These are phyloP conservation scores for Eupithecia pulchellata DNA, from an alignment of 2,888 invertebrate species.

Conservation along the genomic window DNA sequence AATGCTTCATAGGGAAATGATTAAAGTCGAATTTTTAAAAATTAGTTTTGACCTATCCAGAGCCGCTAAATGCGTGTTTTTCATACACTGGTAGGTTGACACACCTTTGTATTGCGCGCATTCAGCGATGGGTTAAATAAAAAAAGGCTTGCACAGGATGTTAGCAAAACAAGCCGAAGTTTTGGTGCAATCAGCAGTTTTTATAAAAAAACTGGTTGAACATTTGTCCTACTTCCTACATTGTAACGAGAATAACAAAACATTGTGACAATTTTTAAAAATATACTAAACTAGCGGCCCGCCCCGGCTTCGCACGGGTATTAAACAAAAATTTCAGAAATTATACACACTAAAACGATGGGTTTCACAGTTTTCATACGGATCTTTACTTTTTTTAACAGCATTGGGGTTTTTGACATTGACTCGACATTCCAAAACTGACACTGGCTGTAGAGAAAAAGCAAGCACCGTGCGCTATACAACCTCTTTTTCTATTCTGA, in stretches of 20 bases:
- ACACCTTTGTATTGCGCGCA: slow-evolving; percentile 71
- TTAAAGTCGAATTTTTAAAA: background rate
- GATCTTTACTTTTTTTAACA: too few relatives aligned
- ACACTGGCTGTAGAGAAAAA: too few relatives aligned
- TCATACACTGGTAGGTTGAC: slow-evolving; percentile 58
- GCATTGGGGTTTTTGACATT: too few relatives aligned
- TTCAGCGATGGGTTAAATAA: slow-evolving; percentile 73
- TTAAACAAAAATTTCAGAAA: too few relatives aligned
- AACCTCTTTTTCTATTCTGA: too few relatives aligned
- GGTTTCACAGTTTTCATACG: too few relatives aligned
- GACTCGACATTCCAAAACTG: too few relatives aligned
- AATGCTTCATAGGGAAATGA: background rate
- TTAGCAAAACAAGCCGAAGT: slow-evolving; percentile 57
- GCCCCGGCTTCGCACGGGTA: too few relatives aligned
- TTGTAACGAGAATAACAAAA: slow-evolving; percentile 9
- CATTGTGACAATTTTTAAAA: too few relatives aligned
- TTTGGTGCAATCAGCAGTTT: slow-evolving; percentile 46
- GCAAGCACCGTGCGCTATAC: too few relatives aligned
- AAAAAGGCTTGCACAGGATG: slow-evolving; percentile 62
- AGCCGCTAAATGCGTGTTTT: slow-evolving; percentile 38
- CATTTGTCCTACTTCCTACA: slow-evolving; percentile 20
- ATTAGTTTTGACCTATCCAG: slow-evolving; percentile 42
- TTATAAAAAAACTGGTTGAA: slow-evolving; percentile 37
- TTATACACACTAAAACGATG: too few relatives aligned
- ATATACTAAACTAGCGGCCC: too few relatives aligned